Evolutionary conservation across 2,113 vertebrate genomes (phyloP), one percentile per base, ranked within the genome.

Genomic region (Clarias macrocephalus): DNA sequence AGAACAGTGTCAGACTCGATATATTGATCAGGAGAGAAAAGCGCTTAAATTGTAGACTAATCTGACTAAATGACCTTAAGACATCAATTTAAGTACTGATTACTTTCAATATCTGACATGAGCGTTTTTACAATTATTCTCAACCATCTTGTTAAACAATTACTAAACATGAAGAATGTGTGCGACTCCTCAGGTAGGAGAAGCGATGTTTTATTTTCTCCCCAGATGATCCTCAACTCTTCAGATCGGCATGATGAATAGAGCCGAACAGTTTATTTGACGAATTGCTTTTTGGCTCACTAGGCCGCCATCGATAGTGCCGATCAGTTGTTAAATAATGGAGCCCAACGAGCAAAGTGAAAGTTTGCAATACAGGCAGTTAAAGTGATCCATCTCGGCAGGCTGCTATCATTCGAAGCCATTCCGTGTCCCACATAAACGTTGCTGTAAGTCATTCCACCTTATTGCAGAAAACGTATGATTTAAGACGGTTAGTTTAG

Each of bases 301-400:
- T 68, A 56, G 83, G 68, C 72, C 18, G 66, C 65, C 68, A 25
- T 91, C 86, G 28, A 90, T 91, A 83, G 63, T 86, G 57, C 63
- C 28, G 85, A 91, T 90, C 90, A 84, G 88, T 88, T 86, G 79
- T 70, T 88, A 89, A 88, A 88, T 88, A 86, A 88, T 89, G 85
- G 75, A 62, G 84, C 82, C 84, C 77, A 80, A 87, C 84, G 85
- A 88, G 84, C 11, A 72, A 86, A 86, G 88, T 88, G 88, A 88
- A 88, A 86, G 85, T 91, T 90, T 91, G 84, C 82, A 85, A 80
- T 87, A 60, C 79, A 87, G 85, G 85, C 88, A 85, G 84, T 89
- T 88, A 89, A 87, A 86, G 81, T 81, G 88, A 89, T 82, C 84
- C 86, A 85, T 89, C 86, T 88, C 56, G 65, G 83, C 33, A 60